Evolutionary conservation across 2,888 invertebrate species (phyloP), one percentile per base, ranked within the genome.

Genomic region (Thecophora atra): DNA sequence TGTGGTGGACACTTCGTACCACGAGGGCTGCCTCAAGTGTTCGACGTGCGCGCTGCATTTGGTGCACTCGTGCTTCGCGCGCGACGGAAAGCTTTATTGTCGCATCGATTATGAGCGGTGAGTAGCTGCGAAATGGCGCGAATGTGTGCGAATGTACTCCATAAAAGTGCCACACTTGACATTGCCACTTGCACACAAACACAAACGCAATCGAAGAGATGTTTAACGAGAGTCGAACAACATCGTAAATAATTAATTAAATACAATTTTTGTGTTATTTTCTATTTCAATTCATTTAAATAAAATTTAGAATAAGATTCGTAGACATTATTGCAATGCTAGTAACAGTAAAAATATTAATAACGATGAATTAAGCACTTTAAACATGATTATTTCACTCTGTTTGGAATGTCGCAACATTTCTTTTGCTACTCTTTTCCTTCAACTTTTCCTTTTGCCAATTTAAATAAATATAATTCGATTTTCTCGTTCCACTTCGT

Each of bases 101-200:
- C 90, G 92, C 80, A 87, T 91, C 74, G 94, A 94, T 86, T 94
- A 94, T 84, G 93, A 93, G 87, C 91, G 92, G 94, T 93, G 85
- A 88, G 87, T 82, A 13, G 4, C 37, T 37, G n/a, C n/a, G n/a
- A n/a, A 37, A 8, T 37, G 6, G 3, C 37, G 11, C 37, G 11
- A 8, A 11, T 37, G 37, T 37, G 37, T 37, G 37, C 11, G 6
- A 37, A n/a, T n/a, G n/a, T n/a, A n/a, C n/a, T n/a, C n/a, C n/a
- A n/a, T 4, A 11, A 5, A 5, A 17, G 11, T 47, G 47, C 13
- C 13, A 17, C 47, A 5, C 5, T 47, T 47, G 47, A 11, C 13
- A 44, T 44, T 44, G 44, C 13, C 44, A 44, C 17, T 47, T 4
- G 6, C 17, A 47, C n/a, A n/a, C n/a, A n/a, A n/a, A n/a, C n/a